These are phyloP conservation scores for Nestor notabilis DNA, from an alignment of 2,113 vertebrate species.

Conservation along the genomic window DNA sequence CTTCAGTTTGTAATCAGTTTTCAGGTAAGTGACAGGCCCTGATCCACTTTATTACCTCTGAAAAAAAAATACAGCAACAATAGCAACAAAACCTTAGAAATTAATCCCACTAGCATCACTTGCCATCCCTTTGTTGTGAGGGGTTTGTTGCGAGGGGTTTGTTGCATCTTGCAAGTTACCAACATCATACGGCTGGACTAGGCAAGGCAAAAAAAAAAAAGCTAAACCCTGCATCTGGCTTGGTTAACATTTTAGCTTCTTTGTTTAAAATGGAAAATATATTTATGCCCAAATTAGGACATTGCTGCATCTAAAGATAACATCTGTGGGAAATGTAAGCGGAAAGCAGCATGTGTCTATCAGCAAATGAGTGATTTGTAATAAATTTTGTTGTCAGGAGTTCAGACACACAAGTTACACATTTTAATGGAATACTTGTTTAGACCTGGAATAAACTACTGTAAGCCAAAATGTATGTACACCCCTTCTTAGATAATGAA, in stretches of 20 bases:
- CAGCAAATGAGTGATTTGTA: conserved; percentile 66
- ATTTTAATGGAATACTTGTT: conserved; percentile 45
- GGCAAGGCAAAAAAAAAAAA: background rate
- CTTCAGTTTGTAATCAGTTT: background rate
- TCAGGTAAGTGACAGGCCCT: background rate
- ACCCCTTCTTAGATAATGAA: conserved; percentile 30
- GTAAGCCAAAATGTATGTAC: background rate
- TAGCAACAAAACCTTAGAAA: background rate
- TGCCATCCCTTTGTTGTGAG: background rate
- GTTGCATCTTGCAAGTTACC: background rate
- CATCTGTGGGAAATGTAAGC: conserved; percentile 67
- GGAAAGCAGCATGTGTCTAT: conserved; percentile 61
- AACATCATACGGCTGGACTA: background rate
- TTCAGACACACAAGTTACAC: conserved; percentile 43
- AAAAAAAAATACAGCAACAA: background rate
- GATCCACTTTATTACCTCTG: background rate
- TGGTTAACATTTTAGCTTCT: background rate
- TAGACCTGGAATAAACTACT: conserved; percentile 59
- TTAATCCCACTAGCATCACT: background rate
- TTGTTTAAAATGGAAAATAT: conserved; percentile 32
- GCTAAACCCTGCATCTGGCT: background rate
- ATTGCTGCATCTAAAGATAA: conserved; percentile 60
- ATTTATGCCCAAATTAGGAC: conserved; percentile 60
- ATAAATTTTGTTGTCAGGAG: conserved; percentile 66
- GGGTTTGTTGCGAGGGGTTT: conserved; percentile 22